phyloP scores from a whole-genome alignment of 2,113 vertebrate species.

The Speoplatyrhinus poulsoni region DNA sequence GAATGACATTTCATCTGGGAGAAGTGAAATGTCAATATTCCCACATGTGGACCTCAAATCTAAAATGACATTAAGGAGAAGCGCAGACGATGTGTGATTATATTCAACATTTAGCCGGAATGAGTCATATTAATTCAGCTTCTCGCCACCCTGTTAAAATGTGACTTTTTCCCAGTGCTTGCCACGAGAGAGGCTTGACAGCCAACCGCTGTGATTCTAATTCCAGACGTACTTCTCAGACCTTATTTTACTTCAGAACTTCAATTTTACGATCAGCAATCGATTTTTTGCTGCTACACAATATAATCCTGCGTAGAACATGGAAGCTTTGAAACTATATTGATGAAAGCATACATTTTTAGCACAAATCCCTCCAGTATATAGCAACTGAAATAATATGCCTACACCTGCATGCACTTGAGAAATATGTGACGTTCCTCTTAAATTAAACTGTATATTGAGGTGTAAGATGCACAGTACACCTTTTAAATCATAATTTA shows the following conservation, averaged over 20 bases:
- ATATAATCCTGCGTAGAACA: neutral
- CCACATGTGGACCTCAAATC: constrained; percentile 21
- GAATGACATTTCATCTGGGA: constrained; percentile 49
- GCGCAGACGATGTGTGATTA: constrained; percentile 10
- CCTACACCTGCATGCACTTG: neutral
- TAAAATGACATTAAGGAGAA: constrained; percentile 14
- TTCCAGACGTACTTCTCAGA: neutral
- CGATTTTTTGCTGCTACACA: neutral
- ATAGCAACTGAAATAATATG: too few species aligned
- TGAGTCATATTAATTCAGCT: constrained; percentile 18
- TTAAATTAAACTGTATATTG: too few species aligned
- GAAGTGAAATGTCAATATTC: constrained; percentile 55
- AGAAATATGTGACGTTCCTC: neutral
- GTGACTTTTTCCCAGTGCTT: neutral
- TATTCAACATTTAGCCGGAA: constrained; percentile 20
- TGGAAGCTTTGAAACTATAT: neutral
- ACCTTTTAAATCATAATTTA: too few species aligned
- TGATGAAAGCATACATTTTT: neutral
- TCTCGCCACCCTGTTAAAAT: constrained; percentile 14
- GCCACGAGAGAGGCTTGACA: neutral
- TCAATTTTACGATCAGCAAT: neutral
- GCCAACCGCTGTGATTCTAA: neutral
- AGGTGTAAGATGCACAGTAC: too few species aligned
- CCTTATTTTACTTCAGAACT: constrained; percentile 18
- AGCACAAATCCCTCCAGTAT: too few species aligned